Percentiles rank a stretch among this genome's conserved stretches.
These are phyloP conservation scores for Hyperopisus bebe DNA, from an alignment of 2,113 vertebrate species.

Conservation along the genomic window DNA sequence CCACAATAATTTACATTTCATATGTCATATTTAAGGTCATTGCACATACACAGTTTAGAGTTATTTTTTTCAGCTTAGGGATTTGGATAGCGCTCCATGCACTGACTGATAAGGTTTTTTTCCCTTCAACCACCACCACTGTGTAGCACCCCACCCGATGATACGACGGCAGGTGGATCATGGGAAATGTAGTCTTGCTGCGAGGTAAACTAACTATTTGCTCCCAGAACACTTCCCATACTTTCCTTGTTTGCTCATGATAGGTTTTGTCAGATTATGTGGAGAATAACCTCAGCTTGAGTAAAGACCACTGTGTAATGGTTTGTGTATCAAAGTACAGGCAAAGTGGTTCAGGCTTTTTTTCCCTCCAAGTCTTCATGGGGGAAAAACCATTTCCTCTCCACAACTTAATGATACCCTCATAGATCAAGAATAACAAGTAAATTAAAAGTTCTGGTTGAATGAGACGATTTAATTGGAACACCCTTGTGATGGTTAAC, in stretches of 20 bases:
- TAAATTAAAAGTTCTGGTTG: neutral
- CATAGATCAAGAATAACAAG: neutral
- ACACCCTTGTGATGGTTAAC: neutral
- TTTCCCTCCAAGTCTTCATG: neutral
- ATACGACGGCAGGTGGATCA: neutral
- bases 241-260: neutral
- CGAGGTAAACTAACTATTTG: neutral
- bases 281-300: neutral
- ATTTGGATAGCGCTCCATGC: neutral
- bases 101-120: neutral
- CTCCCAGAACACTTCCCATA: neutral
- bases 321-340: neutral
- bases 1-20: neutral
- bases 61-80: neutral
- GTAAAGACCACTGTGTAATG: neutral
- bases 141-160: neutral
- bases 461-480: neutral
- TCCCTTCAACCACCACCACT: neutral
- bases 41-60: neutral
- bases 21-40: neutral
- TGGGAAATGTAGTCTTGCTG: neutral
- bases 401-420: neutral
- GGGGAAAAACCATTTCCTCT: neutral
- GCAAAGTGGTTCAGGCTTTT: neutral
- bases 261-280: neutral